These are phyloP conservation scores for Dicrurus megarhynchus DNA, from an alignment of 2,113 vertebrate genomes.

Conservation along the genomic window DNA sequence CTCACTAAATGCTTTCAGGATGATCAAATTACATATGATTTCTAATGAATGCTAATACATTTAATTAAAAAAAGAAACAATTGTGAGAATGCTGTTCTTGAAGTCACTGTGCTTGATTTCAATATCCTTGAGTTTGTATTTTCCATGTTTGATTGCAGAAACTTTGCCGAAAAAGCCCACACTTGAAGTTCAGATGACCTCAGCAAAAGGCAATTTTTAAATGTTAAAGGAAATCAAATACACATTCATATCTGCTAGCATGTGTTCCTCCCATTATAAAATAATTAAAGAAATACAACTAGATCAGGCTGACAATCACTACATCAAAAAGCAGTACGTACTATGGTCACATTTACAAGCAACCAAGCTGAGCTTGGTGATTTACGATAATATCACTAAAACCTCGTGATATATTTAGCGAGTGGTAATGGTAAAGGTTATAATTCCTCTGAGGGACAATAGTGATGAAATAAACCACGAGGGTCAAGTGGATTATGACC, in stretches of 20 bases:
- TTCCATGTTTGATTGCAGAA: background rate
- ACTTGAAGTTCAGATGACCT: background rate
- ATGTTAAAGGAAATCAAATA: background rate
- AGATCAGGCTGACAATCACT: background rate
- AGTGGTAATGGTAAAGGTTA: constrained; percentile 58
- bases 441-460: constrained; percentile 60
- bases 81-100: background rate
- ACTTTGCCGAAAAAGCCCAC: background rate
- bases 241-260: background rate
- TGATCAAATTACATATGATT: background rate
- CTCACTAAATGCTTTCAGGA: background rate
- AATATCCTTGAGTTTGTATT: background rate
- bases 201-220: background rate
- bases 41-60: background rate
- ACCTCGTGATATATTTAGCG: constrained; percentile 53
- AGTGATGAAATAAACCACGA: constrained; percentile 58
- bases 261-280: background rate
- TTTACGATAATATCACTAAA: constrained; percentile 54
- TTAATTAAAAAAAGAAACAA: background rate
- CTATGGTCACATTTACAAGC: background rate
- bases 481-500: constrained; percentile 66
- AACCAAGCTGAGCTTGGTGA: constrained; percentile 32
- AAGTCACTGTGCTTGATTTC: background rate
- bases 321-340: background rate
- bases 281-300: background rate